phyloP scores from a whole-genome alignment of 2,797 vertebrate species.

The Sebastes hubbsi region DNA sequence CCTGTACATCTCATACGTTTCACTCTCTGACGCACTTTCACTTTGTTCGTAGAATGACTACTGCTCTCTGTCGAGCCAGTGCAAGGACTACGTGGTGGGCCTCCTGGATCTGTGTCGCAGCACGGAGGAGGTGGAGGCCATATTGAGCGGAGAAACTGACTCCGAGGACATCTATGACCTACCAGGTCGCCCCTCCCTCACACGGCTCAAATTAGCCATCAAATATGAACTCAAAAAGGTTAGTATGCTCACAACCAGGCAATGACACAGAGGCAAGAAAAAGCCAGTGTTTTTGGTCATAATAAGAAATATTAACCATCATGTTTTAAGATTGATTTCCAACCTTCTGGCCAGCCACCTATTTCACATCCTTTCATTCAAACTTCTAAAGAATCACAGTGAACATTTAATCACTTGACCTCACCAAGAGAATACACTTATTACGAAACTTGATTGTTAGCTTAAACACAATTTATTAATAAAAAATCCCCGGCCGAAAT shows the following conservation, averaged over 20 bases:
- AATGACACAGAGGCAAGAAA: background rate
- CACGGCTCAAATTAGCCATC: slow-evolving; percentile 95
- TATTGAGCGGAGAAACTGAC: slow-evolving; percentile 93
- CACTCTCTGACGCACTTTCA: background rate
- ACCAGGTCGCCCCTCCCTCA: slow-evolving; percentile 88
- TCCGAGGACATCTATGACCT: slow-evolving; percentile 76
- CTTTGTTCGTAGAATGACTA: slow-evolving; percentile 90
- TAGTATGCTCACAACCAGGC: slow-evolving; percentile 42
- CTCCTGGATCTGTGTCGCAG: slow-evolving; percentile 97
- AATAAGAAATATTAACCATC: background rate
- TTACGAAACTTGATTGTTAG: background rate
- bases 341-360: background rate
- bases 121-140: slow-evolving; percentile 98
- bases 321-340: background rate
- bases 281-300: background rate
- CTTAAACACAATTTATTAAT: background rate
- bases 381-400: background rate
- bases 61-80: slow-evolving; percentile 95
- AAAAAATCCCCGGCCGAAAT: background rate
- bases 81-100: slow-evolving; percentile 98
- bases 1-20: background rate
- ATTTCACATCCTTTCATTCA: background rate
- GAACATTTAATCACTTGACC: background rate
- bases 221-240: slow-evolving; percentile 99
- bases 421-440: background rate